Base-by-base conservation (phyloP, 37 sponge, comb jelly and placozoan genomes). In the Geodia barretti region DNA sequence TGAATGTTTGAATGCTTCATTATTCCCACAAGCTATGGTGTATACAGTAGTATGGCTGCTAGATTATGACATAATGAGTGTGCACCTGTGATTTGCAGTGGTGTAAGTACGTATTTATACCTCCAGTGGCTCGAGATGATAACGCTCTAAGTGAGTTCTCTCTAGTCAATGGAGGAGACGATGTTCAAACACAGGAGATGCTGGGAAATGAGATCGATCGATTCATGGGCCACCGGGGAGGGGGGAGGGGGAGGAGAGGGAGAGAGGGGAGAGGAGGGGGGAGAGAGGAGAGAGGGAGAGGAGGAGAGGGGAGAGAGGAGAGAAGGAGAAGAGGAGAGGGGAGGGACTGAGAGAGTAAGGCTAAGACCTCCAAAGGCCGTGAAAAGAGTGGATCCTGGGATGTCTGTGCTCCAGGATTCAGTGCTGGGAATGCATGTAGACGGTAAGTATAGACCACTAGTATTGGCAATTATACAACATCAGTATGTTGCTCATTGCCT, bases 391-490 rank as follows among this genome's bases (percentile, higher is more conserved):
- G 72, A 68, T 41, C 79, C 68, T 42, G 81, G 81, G 11, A 26
- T 81, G 42, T 81, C 81, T 61, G 32, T 81, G 9, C 32, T 81
- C 41, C 81, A 81, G 39, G 81, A 81, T 62, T 81, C 81, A 24
- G 81, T 72, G 14, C 73, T 81, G 0, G 81, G 81, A 37, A 32
- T 81, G 63, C 33, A 36, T 32, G 39, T 62, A 26, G n/a, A 72
- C 60, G 81, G 81, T 81, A n/a, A n/a, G n/a, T n/a, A n/a, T n/a
- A n/a, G n/a, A n/a, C n/a, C 31, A 32, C 39, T 4, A 35, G 24
- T 35, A 21, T 70, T 32, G 5, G 70, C 70, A 35, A 70, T 23
- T n/a, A n/a, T n/a, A n/a, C n/a, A n/a, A n/a, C n/a, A n/a, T n/a
- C n/a, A n/a, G n/a, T n/a, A n/a, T n/a, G n/a, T n/a, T n/a, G n/a